phyloP scores from a whole-genome alignment of 2,888 invertebrate genomes.

The Heliconius ethilla region DNA sequence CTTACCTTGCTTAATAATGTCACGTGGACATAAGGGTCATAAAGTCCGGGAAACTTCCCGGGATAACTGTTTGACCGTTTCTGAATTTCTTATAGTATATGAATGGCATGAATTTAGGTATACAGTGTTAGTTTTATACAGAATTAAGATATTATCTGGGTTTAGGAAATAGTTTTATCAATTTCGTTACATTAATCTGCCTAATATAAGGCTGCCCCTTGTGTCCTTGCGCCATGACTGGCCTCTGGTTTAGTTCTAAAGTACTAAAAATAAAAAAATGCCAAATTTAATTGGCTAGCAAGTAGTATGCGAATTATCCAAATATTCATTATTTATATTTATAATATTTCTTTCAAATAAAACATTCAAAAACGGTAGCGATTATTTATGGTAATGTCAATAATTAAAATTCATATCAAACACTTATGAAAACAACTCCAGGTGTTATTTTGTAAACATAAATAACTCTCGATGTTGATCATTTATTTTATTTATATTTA shows the following conservation, averaged over 20 bases:
- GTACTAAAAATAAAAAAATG: too few relatives aligned
- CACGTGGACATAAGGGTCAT: conserved; percentile 52
- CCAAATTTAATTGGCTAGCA: background rate
- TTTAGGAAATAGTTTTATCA: background rate
- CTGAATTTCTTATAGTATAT: conserved; percentile 6
- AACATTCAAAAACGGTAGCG: conserved; percentile 18
- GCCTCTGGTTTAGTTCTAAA: too few relatives aligned
- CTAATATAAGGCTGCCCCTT: too few relatives aligned
- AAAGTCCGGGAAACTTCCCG: conserved; percentile 25
- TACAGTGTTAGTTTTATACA: background rate
- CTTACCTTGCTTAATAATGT: conserved; percentile 65
- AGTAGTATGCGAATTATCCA: background rate
- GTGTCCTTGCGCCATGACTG: too few relatives aligned
- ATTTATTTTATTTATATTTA: background rate
- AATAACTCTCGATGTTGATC: conserved; percentile 59
- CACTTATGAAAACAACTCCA: conserved; percentile 50
- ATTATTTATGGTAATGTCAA: conserved; percentile 25
- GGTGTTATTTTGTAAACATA: conserved; percentile 66
- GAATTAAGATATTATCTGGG: background rate
- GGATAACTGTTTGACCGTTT: conserved; percentile 36
- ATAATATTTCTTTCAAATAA: background rate
- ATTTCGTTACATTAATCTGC: too few relatives aligned
- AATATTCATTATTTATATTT: background rate
- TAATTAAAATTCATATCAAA: conserved; percentile 38
- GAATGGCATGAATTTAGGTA: conserved; percentile 6